These are phyloP conservation scores for Drosophila kurseongensis DNA, from an alignment of 1,140 invertebrate genomes.

Conservation along the genomic window DNA sequence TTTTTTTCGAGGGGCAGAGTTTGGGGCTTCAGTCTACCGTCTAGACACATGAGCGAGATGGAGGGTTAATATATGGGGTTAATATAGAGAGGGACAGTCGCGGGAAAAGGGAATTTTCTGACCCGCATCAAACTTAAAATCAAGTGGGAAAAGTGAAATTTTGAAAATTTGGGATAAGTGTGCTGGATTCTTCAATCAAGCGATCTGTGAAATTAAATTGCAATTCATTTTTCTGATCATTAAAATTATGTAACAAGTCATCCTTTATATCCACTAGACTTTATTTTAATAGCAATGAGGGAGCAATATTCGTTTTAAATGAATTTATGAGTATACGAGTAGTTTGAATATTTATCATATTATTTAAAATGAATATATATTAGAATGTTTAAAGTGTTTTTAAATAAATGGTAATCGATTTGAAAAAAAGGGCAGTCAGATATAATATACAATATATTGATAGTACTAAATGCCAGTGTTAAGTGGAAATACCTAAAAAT, in stretches of 20 bases:
- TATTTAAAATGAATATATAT: too few relatives aligned
- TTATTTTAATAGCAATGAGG: not conserved
- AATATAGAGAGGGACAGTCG: constrained; percentile 16
- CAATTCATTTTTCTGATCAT: constrained; percentile 11
- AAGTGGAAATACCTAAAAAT: too few relatives aligned
- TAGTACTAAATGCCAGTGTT: too few relatives aligned
- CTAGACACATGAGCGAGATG: constrained; percentile 56
- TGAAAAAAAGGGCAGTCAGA: too few relatives aligned
- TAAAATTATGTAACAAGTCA: not conserved
- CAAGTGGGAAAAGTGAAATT: constrained; percentile 22
- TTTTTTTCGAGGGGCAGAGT: constrained; percentile 17
- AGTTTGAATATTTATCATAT: too few relatives aligned
- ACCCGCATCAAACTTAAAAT: constrained; percentile 31
- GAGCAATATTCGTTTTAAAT: not conserved
- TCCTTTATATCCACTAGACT: not conserved
- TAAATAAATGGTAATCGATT: too few relatives aligned
- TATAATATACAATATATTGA: too few relatives aligned
- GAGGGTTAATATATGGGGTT: constrained; percentile 38
- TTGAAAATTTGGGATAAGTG: constrained; percentile 9
- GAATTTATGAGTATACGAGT: too few relatives aligned
- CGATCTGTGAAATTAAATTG: constrained; percentile 10
- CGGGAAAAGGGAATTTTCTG: constrained; percentile 3
- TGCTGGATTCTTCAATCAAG: not conserved
- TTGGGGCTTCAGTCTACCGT: constrained; percentile 42
- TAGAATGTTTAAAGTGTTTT: too few relatives aligned